Evolutionary conservation across 2,797 vertebrate species (phyloP).

Genomic region (Microctenopoma lineatum): DNA sequence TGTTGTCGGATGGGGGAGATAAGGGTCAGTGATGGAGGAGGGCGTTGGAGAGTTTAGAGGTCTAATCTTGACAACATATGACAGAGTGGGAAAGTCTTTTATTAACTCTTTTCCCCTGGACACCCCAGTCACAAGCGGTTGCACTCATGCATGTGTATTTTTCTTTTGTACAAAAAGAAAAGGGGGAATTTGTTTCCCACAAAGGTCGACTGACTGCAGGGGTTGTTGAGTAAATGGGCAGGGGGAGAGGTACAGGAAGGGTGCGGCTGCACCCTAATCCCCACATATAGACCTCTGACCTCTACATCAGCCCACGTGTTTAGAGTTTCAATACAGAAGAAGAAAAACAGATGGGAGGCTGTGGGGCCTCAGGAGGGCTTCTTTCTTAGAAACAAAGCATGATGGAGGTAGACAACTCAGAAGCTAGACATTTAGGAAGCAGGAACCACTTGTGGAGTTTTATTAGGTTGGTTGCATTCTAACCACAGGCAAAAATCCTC

Average conservation of each 20-base stretch:
- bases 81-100: constrained; percentile 23
- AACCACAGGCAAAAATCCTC: constrained; percentile 26
- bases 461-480: constrained; percentile 10
- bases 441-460: constrained; percentile 17
- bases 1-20: constrained; percentile 6
- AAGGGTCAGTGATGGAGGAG: constrained; percentile 29
- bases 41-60: constrained; percentile 21
- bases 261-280: constrained; percentile 67
- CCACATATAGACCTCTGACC: constrained; percentile 77
- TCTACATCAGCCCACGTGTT: constrained; percentile 75
- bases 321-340: constrained; percentile 70
- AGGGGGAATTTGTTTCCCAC: constrained; percentile 41
- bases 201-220: constrained; percentile 76
- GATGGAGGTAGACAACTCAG: constrained; percentile 31
- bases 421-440: constrained; percentile 30
- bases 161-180: constrained; percentile 28
- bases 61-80: constrained; percentile 52
- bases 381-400: constrained; percentile 33
- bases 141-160: constrained; percentile 17
- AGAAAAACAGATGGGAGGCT: constrained; percentile 66
- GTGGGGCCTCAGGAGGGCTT: constrained; percentile 39
- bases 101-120: constrained; percentile 28
- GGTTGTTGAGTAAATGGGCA: constrained; percentile 33
- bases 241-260: constrained; percentile 58
- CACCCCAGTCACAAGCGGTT: constrained; percentile 18